A percentile compares a stretch with the other conserved stretches of the same genome.
These are phyloP conservation scores for Pecten maximus DNA, from an alignment of 2,888 invertebrate species.

Conservation along the genomic window DNA sequence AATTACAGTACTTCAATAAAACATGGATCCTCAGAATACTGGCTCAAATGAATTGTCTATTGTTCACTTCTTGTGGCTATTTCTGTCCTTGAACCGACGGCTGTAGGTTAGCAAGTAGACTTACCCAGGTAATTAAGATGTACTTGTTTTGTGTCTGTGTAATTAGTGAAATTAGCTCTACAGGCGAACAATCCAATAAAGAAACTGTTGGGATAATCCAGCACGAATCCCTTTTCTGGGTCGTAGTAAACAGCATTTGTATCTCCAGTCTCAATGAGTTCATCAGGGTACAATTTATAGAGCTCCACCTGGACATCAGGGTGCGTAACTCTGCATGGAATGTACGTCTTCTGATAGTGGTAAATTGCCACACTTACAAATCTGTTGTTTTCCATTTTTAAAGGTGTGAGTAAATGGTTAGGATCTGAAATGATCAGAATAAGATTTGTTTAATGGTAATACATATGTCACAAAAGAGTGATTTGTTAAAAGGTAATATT, in stretches of 20 bases:
- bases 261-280: constrained; percentile 22
- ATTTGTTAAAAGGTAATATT: too few species aligned
- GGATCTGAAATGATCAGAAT: constrained; percentile 39
- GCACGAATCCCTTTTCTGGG: constrained; percentile 64
- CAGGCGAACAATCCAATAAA: constrained; percentile 65
- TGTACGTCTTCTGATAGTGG: constrained; percentile 48
- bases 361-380: constrained; percentile 45
- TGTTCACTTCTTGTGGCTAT: too few species aligned
- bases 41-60: too few species aligned
- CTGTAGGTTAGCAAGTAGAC: too few species aligned
- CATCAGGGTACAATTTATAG: constrained; percentile 36
- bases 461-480: too few species aligned
- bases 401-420: constrained; percentile 37
- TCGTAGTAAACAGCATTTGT: constrained; percentile 50
- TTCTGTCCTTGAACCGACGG: too few species aligned
- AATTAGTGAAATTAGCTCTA: constrained; percentile 50
- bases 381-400: constrained; percentile 25
- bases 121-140: constrained; percentile 48
- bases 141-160: constrained; percentile 31
- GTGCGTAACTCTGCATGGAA: constrained; percentile 66
- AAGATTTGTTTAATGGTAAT: too few species aligned
- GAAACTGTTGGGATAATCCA: constrained; percentile 59
- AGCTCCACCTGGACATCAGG: constrained; percentile 64
- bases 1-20: too few species aligned
- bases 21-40: too few species aligned